A percentile compares a stretch with the other conserved stretches of the same genome.
These are phyloP conservation scores for Cyclophora punctaria DNA, from an alignment of 2,888 invertebrate species.

Conservation along the genomic window DNA sequence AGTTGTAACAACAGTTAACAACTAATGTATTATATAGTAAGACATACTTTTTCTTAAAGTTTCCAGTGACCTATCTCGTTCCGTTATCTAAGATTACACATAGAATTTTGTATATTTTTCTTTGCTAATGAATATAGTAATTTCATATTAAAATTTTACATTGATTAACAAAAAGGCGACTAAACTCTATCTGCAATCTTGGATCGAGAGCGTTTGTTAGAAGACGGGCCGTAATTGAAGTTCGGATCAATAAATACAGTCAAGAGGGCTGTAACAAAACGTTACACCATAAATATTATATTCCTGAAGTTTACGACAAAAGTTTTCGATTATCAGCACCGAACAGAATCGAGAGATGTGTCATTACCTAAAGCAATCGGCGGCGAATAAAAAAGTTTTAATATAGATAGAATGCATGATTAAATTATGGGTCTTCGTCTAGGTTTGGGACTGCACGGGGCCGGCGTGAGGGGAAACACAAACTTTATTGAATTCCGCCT, in stretches of 20 bases:
- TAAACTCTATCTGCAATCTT: too few species aligned
- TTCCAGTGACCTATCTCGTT: too few species aligned
- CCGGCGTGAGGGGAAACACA: neutral
- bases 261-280: conserved; percentile 16
- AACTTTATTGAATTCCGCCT: conserved; percentile 21
- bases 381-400: conserved; percentile 18
- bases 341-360: conserved; percentile 17
- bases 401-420: conserved; percentile 12
- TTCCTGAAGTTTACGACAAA: conserved; percentile 16
- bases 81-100: too few species aligned
- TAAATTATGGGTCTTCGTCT: conserved; percentile 12
- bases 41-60: too few species aligned
- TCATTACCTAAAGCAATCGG: conserved; percentile 8
- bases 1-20: too few species aligned
- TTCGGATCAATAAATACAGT: conserved; percentile 1
- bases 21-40: too few species aligned
- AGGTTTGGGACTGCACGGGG: conserved; percentile 3
- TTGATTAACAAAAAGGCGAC: neutral
- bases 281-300: conserved; percentile 15
- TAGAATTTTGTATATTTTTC: too few species aligned
- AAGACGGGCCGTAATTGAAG: neutral
- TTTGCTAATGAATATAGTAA: neutral
- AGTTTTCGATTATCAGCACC: conserved; percentile 17
- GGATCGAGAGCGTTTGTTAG: too few species aligned
- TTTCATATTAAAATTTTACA: neutral